These are phyloP conservation scores for Phocoena phocoena DNA, from an alignment of 2,113 vertebrate species.

Conservation along the genomic window DNA sequence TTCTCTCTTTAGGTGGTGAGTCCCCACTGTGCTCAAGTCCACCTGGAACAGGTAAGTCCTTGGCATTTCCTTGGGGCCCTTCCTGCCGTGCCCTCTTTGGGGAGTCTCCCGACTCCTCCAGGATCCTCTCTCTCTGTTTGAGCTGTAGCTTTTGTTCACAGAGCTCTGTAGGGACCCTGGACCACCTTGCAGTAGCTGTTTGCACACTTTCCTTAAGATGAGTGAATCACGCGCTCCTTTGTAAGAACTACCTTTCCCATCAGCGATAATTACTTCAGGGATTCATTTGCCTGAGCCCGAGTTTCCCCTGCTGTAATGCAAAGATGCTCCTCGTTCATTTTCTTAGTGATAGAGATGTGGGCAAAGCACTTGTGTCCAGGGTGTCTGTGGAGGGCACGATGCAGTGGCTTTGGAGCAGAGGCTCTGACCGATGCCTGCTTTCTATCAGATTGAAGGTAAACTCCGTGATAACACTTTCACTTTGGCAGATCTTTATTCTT, in stretches of 20 bases:
- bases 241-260: background rate
- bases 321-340: background rate
- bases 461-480: background rate
- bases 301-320: background rate
- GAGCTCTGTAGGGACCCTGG: accelerated
- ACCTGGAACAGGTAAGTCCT: conserved; percentile 8
- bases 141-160: background rate
- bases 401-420: too few relatives aligned
- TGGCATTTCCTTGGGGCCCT: background rate
- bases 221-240: accelerated
- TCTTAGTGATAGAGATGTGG: accelerated
- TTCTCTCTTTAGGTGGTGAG: conserved; percentile 3
- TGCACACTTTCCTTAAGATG: background rate
- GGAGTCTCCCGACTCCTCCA: background rate
- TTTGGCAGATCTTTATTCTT: background rate
- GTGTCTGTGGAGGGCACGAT: accelerated
- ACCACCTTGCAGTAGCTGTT: accelerated
- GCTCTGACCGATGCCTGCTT: background rate
- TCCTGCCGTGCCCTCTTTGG: background rate
- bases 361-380: too few relatives aligned
- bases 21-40: background rate
- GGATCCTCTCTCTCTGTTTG: background rate
- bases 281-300: too few relatives aligned
- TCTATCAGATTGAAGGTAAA: background rate
- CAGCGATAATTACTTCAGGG: background rate